phyloP scores from a whole-genome alignment of 2,113 vertebrate species.

The Dipodomys spectabilis region DNA sequence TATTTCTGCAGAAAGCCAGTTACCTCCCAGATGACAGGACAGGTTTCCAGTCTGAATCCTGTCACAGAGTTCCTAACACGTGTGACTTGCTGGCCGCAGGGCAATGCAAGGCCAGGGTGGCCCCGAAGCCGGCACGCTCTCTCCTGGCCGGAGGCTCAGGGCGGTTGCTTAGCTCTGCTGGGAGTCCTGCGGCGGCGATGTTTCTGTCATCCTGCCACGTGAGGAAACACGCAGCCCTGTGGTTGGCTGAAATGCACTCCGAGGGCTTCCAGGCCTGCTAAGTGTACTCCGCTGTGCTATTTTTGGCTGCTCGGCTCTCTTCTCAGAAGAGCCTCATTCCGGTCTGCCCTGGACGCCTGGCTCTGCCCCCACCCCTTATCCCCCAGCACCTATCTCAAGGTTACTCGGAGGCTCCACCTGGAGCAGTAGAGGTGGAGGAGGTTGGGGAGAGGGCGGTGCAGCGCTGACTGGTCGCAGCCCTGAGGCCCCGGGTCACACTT shows the following conservation, averaged over 20 bases:
- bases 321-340: conserved; percentile 71
- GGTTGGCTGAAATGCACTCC: conserved; percentile 48
- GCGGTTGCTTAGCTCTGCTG: neutral
- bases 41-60: neutral
- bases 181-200: neutral
- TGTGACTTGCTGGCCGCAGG: neutral
- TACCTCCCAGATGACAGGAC: neutral
- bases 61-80: neutral
- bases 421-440: neutral
- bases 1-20: neutral
- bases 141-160: neutral
- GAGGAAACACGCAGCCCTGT: conserved; percentile 34
- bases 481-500: neutral
- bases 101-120: neutral
- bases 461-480: neutral
- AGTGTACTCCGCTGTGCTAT: conserved; percentile 59
- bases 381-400: neutral
- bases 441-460: neutral
- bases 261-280: conserved; percentile 1
- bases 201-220: neutral
- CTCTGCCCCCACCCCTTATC: neutral
- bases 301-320: conserved; percentile 67
- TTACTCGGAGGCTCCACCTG: neutral
- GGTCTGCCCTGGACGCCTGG: conserved; percentile 52
- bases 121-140: neutral